phyloP scores from a whole-genome alignment of 2,888 invertebrate species.

The Conops quadrifasciatus region DNA sequence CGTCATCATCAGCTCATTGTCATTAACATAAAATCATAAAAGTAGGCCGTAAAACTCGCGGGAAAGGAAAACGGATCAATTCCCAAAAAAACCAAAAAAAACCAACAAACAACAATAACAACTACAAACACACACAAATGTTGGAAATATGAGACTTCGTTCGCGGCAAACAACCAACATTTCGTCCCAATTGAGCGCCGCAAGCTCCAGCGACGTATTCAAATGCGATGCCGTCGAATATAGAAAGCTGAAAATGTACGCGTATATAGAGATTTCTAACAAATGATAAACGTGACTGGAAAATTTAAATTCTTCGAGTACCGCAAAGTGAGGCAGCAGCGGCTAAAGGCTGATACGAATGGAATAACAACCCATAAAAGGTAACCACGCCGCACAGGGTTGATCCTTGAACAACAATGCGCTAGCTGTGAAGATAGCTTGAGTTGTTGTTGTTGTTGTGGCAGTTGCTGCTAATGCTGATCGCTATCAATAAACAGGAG shows the following conservation, averaged over 20 bases:
- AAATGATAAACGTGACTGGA: not conserved
- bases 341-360: slow-evolving; percentile 34
- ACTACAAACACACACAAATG: slow-evolving; percentile 27
- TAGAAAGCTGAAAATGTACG: not conserved
- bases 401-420: not conserved
- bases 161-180: not conserved
- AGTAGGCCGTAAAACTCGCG: not conserved
- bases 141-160: slow-evolving; percentile 28
- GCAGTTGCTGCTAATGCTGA: slow-evolving; percentile 13
- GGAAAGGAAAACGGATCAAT: not conserved
- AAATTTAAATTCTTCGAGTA: slow-evolving; percentile 41
- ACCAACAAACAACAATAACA: not conserved
- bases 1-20: not conserved
- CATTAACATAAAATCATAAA: not conserved
- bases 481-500: slow-evolving; percentile 33
- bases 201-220: not conserved
- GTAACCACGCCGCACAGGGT: not conserved
- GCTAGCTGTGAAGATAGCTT: not conserved
- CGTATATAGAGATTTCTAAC: not conserved
- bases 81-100: not conserved
- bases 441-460: not conserved
- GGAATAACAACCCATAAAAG: not conserved
- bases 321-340: slow-evolving; percentile 36
- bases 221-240: not conserved
- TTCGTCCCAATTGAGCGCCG: not conserved